Base-by-base conservation (phyloP, 92 coral and sea anemone genomes). In the Pocillopora meandrina region DNA sequence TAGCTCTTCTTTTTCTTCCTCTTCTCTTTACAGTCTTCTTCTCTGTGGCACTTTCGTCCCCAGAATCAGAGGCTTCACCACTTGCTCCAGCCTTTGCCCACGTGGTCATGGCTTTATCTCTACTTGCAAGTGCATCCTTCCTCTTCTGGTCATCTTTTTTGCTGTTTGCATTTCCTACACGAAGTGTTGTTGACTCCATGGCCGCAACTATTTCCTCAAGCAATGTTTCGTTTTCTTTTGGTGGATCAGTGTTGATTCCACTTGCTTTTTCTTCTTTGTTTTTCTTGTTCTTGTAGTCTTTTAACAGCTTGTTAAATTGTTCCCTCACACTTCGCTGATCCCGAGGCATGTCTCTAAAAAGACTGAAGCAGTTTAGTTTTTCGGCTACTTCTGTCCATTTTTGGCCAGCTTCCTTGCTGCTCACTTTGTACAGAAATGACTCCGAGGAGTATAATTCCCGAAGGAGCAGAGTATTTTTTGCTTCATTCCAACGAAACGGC, bases 281-380 rank as follows among this genome's bases (percentile, higher is more conserved):
- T 74, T n/a, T 84, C 69, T 89, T 89, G 73, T 77, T 86, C 78
- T 89, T 87, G 85, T 86, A 92, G 26, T 92, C 90, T 89, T 74
- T 62, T 47, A 92, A 61, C 77, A 92, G 71, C 84, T 92, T 92
- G 68, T 87, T 92, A 74, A 90, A 84, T 42, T 92, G 95, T 35
- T 87, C 95, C 49, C 93, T 69, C 1, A 92, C 95, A 87, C 91
- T 89, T 36, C 89, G 85, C 85, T 89, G 89, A 83, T 89, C 87
- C 84, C 84, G 76, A 9, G 90, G 92, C 66, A 78, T 92, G 70
- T 86, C 89, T 61, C 56, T 71, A 59, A 87, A 89, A 36, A 89
- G 75, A 34, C 71, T 33, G 68, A 72, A 84, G 80, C 87, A 72
- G 84, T 89, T 92, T 35, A 90, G 85, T 26, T 71, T 89, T 12